Percentiles rank a stretch among this genome's conserved stretches.
Conservation (phyloP, 1,140 invertebrate genomes). For the Trialeurodes vaporariorum region DNA sequence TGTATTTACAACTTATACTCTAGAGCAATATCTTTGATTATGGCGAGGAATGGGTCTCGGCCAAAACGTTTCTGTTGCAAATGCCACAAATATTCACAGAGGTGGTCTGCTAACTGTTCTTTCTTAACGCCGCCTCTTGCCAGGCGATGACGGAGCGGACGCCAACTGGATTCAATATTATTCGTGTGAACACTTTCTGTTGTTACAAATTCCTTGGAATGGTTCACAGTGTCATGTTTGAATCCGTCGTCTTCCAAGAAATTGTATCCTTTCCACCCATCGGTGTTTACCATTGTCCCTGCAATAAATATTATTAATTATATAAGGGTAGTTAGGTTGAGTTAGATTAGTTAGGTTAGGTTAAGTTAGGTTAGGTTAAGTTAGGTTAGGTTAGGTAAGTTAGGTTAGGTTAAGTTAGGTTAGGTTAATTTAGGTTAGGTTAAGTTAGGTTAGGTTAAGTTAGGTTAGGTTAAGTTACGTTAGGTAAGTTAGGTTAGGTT, state of each 20-base stretch:
- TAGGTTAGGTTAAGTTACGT: slow-evolving; percentile 5
- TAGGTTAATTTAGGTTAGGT: slow-evolving; percentile 5
- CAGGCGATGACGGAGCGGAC: neutral
- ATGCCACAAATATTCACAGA: slow-evolving; percentile 2
- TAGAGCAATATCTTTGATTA: no score
- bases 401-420: slow-evolving; percentile 8
- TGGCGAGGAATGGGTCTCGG: neutral
- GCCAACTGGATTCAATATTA: neutral
- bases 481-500: slow-evolving; percentile 11
- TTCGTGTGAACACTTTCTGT: neutral
- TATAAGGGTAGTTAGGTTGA: neutral
- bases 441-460: slow-evolving; percentile 5
- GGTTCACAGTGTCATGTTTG: neutral
- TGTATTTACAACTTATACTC: no score
- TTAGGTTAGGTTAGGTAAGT: neutral
- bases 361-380: slow-evolving; percentile 6
- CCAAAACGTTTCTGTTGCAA: neutral
- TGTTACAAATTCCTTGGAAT: neutral
- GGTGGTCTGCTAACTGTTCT: neutral
- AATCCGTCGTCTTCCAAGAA: neutral
- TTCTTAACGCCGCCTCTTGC: neutral
- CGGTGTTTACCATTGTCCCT: neutral
- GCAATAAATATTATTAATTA: no score
- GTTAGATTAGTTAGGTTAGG: neutral
- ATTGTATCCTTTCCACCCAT: neutral